These are phyloP conservation scores for Brachyopa scutellaris DNA, from an alignment of 2,888 invertebrate species.

Conservation along the genomic window DNA sequence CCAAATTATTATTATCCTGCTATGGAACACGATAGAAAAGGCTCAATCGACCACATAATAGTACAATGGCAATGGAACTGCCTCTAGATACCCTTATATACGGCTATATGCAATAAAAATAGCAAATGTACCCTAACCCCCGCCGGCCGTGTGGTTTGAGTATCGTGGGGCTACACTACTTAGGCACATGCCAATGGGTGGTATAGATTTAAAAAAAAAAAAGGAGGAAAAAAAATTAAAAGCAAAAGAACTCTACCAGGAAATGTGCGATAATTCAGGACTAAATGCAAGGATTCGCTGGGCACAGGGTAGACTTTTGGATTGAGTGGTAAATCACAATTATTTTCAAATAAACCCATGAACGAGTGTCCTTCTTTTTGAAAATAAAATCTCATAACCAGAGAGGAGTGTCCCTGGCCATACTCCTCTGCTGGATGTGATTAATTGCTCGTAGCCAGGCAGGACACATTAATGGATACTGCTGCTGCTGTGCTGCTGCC, in stretches of 20 bases:
- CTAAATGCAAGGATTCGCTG: slow-evolving; percentile 66
- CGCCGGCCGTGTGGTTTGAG: slow-evolving; percentile 9
- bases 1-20: slow-evolving; percentile 61
- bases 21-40: slow-evolving; percentile 37
- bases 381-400: slow-evolving; percentile 32
- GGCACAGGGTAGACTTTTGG: slow-evolving; percentile 18
- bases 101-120: slow-evolving; percentile 68
- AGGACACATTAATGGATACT: slow-evolving; percentile 45
- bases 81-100: slow-evolving; percentile 29
- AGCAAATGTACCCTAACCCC: slow-evolving; percentile 66
- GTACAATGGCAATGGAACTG: slow-evolving; percentile 36
- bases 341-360: slow-evolving; percentile 15
- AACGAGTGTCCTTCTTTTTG: neutral
- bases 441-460: slow-evolving; percentile 58
- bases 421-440: slow-evolving; percentile 32
- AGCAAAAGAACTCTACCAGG: slow-evolving; percentile 39
- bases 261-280: slow-evolving; percentile 70
- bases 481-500: slow-evolving; percentile 1
- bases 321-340: slow-evolving; percentile 62
- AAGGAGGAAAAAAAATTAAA: neutral
- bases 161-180: slow-evolving; percentile 16
- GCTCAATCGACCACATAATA: slow-evolving; percentile 58
- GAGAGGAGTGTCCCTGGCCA: slow-evolving; percentile 10
- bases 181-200: slow-evolving; percentile 18
- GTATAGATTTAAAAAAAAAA: slow-evolving; percentile 1